phyloP scores from a whole-genome alignment of 2,888 invertebrate species.

The Lumbricus terrestris region DNA sequence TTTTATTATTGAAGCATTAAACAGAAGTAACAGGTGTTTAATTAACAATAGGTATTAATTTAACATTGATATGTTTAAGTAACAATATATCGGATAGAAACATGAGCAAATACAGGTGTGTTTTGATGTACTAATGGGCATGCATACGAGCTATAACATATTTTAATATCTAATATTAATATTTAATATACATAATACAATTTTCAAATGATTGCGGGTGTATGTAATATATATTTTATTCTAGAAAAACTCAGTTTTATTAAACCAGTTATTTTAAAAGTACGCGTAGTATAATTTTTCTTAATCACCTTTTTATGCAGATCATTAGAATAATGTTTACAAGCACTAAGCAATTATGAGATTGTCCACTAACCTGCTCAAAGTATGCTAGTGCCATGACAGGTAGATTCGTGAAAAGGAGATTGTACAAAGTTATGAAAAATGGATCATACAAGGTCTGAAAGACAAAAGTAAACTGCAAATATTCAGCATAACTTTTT shows the following conservation, averaged over 20 bases:
- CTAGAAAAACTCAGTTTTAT: neutral
- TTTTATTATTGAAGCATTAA: neutral
- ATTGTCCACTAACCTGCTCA: conserved; percentile 69
- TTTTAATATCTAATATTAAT: too few relatives aligned
- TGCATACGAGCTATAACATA: too few relatives aligned
- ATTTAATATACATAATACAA: neutral
- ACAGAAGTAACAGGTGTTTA: neutral
- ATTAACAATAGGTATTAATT: too few relatives aligned
- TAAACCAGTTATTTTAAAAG: neutral
- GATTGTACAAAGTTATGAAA: conserved; percentile 91
- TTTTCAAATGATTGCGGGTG: neutral
- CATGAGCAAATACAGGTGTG: too few relatives aligned
- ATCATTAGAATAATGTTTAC: neutral
- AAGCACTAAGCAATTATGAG: neutral
- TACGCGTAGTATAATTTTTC: neutral
- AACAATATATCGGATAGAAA: too few relatives aligned
- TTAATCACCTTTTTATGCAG: neutral
- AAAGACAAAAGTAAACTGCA: conserved; percentile 66
- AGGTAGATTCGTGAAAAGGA: conserved; percentile 90
- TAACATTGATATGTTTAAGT: too few relatives aligned
- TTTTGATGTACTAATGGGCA: too few relatives aligned
- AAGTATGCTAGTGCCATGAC: conserved; percentile 90
- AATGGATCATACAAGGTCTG: conserved; percentile 90
- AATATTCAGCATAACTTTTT: neutral
- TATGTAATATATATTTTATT: neutral